Conservation (phyloP, 2,797 vertebrate species). For the Leptoclinus maculatus region DNA sequence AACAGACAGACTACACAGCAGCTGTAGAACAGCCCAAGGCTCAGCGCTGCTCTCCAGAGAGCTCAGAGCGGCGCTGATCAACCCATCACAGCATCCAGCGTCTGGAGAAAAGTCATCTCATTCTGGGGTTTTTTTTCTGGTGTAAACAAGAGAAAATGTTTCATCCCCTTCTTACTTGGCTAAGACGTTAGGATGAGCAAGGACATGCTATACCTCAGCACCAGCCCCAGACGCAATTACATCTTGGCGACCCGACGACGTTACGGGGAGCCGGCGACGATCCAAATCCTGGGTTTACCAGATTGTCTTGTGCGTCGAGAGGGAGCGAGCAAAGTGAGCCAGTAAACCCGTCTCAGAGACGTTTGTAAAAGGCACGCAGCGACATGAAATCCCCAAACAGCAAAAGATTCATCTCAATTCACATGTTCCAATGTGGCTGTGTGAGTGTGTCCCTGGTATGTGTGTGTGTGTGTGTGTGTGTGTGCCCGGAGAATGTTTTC, state of each 20-base stretch:
- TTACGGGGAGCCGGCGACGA: slow-evolving; percentile 34
- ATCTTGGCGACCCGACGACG: slow-evolving; percentile 33
- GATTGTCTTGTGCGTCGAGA: slow-evolving; percentile 24
- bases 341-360: slow-evolving; percentile 51
- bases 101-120: slow-evolving; percentile 40
- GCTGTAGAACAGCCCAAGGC: slow-evolving; percentile 51
- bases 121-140: slow-evolving; percentile 43
- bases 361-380: slow-evolving; percentile 31
- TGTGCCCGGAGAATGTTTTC: slow-evolving; percentile 41
- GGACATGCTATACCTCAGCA: slow-evolving; percentile 31
- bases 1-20: slow-evolving; percentile 55
- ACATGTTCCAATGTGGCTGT: slow-evolving; percentile 12
- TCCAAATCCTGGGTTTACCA: slow-evolving; percentile 41
- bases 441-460: neutral
- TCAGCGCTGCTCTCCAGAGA: slow-evolving; percentile 55
- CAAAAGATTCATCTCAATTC: slow-evolving; percentile 47
- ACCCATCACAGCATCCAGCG: slow-evolving; percentile 39
- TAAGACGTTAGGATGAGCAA: slow-evolving; percentile 36
- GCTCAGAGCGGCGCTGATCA: slow-evolving; percentile 48
- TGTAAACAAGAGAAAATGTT: slow-evolving; percentile 30
- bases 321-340: slow-evolving; percentile 34
- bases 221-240: slow-evolving; percentile 43
- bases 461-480: neutral
- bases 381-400: slow-evolving; percentile 43
- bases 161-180: slow-evolving; percentile 19